These are phyloP conservation scores for Gastrophryne carolinensis DNA, from an alignment of 2,797 vertebrate species.

Conservation along the genomic window DNA sequence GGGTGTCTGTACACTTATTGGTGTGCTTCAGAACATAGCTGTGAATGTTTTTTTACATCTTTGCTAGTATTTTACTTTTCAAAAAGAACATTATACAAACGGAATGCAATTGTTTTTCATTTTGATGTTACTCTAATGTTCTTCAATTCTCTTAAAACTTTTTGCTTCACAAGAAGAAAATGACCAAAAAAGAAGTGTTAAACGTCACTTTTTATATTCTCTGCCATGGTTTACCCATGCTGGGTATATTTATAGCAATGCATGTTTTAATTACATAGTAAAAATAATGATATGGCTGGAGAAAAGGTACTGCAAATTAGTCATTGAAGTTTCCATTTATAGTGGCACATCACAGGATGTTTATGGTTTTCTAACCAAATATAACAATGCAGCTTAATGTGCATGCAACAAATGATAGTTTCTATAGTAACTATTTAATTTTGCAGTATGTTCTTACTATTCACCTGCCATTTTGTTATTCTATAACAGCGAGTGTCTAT, in stretches of 20 bases:
- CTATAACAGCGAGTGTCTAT: conserved; percentile 7
- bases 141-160: no score
- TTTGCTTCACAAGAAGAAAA: neutral
- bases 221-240: neutral
- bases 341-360: conserved; percentile 1
- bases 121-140: no score
- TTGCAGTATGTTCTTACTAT: conserved; percentile 23
- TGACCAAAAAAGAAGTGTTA: neutral
- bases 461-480: conserved; percentile 21
- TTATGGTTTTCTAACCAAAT: conserved; percentile 10
- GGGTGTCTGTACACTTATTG: no score
- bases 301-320: neutral
- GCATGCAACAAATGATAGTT: conserved; percentile 11
- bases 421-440: conserved; percentile 39
- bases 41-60: no score
- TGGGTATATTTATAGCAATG: neutral
- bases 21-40: no score
- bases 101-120: no score
- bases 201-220: no score
- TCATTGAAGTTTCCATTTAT: conserved; percentile 24
- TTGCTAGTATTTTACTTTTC: no score
- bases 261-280: conserved; percentile 18
- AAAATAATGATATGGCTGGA: conserved; percentile 7
- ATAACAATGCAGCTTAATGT: conserved; percentile 12
- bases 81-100: no score